Evolutionary conservation across 1,140 invertebrate species (phyloP), one percentile per base, ranked within the genome.

Genomic region (Eulimnadia texana): DNA sequence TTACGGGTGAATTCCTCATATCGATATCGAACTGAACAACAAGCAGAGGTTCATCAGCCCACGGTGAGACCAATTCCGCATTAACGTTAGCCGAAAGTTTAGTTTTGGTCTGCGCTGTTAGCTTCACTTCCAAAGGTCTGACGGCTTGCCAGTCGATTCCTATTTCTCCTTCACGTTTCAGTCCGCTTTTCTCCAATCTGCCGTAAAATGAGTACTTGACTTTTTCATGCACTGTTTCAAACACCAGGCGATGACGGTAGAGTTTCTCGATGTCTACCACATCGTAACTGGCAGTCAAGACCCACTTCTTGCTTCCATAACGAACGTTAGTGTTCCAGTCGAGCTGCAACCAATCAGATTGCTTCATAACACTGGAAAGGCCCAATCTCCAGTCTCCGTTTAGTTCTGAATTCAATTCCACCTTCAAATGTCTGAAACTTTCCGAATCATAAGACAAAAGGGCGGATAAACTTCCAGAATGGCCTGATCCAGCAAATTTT

Each of bases 121-220:
- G 33, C n/a, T 57, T 57, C 55, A 57, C 1, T 29, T 57, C 55
- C 27, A 57, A 11, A 2, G 55, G 55, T 16, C 33, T 33, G 2
- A 27, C 11, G 3, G 55, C 55, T 1, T 33, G 27, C 55, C 55
- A 57, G 29, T 57, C 55, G 27, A 57, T 20, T n/a, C 55, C 55
- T 3, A 57, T 13, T 57, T 57, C 27, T 16, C 55, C 55, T n/a
- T 42, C n/a, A n/a, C 33, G 33, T n/a, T 29, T 23, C 16, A 57
- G 6, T 16, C 33, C 55, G 10, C 29, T 20, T 20, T 9, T 57
- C 1, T 16, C 10, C 13, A 57, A n/a, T 22, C 27, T 29, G 13
- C 55, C 55, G 25, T 57, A 57, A 1, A 33, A 29, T 20, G 11
- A 28, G 28, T 57, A 57, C 28, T 29, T 29, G 0, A 33, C 33